Percentiles rank a stretch among this genome's conserved stretches.
Evolutionary conservation across 2,888 invertebrate species (phyloP).

Genomic region (Digitonthophagus gazella): DNA sequence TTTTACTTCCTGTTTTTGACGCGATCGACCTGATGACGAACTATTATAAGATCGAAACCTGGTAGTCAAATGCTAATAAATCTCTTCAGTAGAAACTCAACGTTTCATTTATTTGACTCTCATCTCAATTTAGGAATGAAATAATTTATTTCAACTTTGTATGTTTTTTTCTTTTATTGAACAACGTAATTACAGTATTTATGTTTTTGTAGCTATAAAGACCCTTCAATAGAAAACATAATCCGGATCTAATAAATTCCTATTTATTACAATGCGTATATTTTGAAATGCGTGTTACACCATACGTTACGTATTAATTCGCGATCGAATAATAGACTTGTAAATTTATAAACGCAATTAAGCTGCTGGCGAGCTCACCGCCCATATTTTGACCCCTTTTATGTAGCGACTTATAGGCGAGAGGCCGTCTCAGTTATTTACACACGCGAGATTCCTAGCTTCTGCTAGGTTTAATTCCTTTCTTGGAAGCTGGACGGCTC

Average conservation of each 20-base stretch:
- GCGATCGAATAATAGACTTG: neutral
- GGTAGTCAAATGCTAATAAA: too few species aligned
- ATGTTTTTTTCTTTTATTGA: too few species aligned
- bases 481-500: neutral
- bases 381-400: neutral
- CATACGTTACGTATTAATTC: neutral
- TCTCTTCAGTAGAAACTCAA: too few species aligned
- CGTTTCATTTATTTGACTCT: too few species aligned
- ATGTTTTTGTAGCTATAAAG: too few species aligned
- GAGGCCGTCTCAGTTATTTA: neutral
- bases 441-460: neutral
- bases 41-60: too few species aligned
- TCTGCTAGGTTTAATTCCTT: neutral
- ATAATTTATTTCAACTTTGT: too few species aligned
- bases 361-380: neutral
- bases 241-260: neutral
- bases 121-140: too few species aligned
- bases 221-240: neutral
- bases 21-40: too few species aligned
- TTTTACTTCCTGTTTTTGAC: too few species aligned
- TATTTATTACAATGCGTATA: neutral
- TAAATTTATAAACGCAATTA: neutral
- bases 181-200: too few species aligned
- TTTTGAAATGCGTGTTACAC: neutral
- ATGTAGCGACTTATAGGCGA: neutral